phyloP scores from a whole-genome alignment of 2,797 vertebrate species.

The Mallotus villosus region DNA sequence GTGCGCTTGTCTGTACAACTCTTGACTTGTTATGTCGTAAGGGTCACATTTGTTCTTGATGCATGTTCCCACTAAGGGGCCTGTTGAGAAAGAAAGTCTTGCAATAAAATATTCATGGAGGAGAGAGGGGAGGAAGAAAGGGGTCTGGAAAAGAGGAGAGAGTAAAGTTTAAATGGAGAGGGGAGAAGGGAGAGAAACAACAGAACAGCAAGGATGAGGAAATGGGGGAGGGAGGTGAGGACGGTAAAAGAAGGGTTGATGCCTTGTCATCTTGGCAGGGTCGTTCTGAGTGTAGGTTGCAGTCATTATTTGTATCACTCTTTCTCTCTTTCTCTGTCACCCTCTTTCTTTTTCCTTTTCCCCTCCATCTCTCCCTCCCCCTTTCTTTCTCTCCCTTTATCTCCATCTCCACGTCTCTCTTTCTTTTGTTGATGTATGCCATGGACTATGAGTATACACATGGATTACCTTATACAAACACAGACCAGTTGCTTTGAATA shows the following conservation, averaged over 20 bases:
- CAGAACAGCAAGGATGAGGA: neutral
- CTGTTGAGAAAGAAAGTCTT: conserved; percentile 23
- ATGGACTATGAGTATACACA: conserved; percentile 54
- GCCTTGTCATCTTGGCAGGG: no score
- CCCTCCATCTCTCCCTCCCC: neutral
- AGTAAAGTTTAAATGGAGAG: conserved; percentile 42
- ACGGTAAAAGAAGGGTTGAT: neutral
- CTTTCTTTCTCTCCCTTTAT: neutral
- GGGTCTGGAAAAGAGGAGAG: conserved; percentile 23
- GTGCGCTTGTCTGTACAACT: conserved; percentile 1
- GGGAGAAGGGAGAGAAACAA: conserved; percentile 11
- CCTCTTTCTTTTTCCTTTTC: neutral
- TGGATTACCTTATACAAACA: conserved; percentile 65
- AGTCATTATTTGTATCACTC: neutral
- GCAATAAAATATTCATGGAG: conserved; percentile 50
- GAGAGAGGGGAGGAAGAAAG: conserved; percentile 10
- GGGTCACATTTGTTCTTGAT: conserved; percentile 39
- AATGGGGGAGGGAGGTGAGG: neutral
- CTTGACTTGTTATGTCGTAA: conserved; percentile 31
- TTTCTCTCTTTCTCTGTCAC: neutral
- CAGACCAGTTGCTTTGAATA: conserved; percentile 57
- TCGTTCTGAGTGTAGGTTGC: neutral
- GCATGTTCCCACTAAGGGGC: conserved; percentile 7
- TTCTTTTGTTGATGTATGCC: conserved; percentile 4
- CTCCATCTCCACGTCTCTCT: neutral